phyloP scores from a whole-genome alignment of 2,797 vertebrate genomes.

The Rhinichthys osculus region DNA sequence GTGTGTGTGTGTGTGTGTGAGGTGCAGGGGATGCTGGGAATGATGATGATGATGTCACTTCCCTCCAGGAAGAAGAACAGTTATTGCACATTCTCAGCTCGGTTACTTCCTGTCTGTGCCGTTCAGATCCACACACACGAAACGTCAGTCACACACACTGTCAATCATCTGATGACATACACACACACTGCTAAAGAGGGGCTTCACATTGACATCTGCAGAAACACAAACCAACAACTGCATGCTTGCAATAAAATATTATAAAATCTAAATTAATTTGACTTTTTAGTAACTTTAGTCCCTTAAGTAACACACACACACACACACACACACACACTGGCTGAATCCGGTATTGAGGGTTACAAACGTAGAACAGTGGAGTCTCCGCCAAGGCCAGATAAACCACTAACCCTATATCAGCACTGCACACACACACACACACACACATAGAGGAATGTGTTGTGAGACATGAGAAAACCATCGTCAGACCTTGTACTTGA shows the following conservation, averaged over 20 bases:
- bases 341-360: slow-evolving; percentile 10
- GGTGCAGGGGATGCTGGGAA: not conserved
- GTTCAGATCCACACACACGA: not conserved
- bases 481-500: slow-evolving; percentile 82
- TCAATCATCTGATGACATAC: slow-evolving; percentile 22
- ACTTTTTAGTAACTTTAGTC: not conserved
- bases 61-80: slow-evolving; percentile 30
- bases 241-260: not conserved
- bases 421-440: slow-evolving; percentile 68
- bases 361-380: slow-evolving; percentile 3
- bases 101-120: slow-evolving; percentile 44
- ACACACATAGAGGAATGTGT: slow-evolving; percentile 56
- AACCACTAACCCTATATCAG: slow-evolving; percentile 48
- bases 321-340: slow-evolving; percentile 6
- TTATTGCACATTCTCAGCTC: slow-evolving; percentile 42
- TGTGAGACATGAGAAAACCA: slow-evolving; percentile 62
- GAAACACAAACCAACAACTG: not conserved
- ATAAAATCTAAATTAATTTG: not conserved
- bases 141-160: slow-evolving; percentile 5
- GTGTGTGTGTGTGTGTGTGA: too few relatives aligned
- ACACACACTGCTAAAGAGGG: not conserved
- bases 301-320: slow-evolving; percentile 50
- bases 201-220: not conserved
- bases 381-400: slow-evolving; percentile 53
- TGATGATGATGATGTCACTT: slow-evolving; percentile 48